These are phyloP conservation scores for Pterocles orientalis DNA, from an alignment of 2,113 vertebrate genomes.

Conservation along the genomic window DNA sequence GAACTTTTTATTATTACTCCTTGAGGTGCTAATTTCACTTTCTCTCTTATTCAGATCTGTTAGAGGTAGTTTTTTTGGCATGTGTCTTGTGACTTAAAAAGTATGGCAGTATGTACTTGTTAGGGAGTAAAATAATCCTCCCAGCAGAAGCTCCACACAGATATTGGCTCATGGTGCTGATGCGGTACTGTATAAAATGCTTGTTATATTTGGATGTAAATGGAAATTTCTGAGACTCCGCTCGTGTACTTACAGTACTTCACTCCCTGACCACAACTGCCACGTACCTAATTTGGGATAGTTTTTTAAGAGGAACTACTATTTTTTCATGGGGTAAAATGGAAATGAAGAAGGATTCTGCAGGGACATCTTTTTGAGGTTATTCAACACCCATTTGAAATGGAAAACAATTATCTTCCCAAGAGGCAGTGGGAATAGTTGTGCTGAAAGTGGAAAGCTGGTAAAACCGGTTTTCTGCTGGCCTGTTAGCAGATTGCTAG, in stretches of 20 bases:
- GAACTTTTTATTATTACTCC: background rate
- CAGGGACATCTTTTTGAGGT: background rate
- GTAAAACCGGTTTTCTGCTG: conserved; percentile 21
- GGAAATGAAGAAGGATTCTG: background rate
- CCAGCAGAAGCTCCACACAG: background rate
- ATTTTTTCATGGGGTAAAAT: background rate
- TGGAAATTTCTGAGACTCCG: background rate
- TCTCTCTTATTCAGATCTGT: background rate
- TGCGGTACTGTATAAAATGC: background rate
- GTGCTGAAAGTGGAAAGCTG: background rate
- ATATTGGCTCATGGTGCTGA: fast-evolving
- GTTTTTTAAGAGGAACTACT: background rate
- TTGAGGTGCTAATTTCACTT: background rate
- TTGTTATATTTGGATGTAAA: background rate
- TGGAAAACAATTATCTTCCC: background rate
- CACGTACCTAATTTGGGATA: background rate
- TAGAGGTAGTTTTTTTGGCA: background rate
- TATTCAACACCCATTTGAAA: background rate
- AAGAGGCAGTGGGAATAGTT: fast-evolving
- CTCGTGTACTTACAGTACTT: background rate
- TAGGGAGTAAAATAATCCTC: background rate
- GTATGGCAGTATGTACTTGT: background rate
- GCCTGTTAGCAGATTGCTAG: background rate
- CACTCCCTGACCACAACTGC: background rate
- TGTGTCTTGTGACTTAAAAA: background rate